phyloP scores from a whole-genome alignment of 2,888 invertebrate species.

The Microplitis deprimator region DNA sequence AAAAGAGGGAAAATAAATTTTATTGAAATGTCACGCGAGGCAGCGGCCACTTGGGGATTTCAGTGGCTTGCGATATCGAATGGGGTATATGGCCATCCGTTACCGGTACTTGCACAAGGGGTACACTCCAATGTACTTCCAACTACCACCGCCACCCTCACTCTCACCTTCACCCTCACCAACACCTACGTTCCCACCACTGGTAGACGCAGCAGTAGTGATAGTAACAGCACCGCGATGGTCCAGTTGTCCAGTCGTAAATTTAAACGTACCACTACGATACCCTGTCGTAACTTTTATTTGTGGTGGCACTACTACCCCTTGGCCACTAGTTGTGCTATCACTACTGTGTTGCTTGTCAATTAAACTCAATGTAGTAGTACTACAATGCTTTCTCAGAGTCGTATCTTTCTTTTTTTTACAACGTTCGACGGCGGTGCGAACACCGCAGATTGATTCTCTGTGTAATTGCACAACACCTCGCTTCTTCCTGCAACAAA shows the following conservation, averaged over 20 bases:
- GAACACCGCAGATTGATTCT: slow-evolving; percentile 31
- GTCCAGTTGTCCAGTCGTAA: slow-evolving; percentile 55
- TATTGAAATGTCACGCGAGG: slow-evolving; percentile 41
- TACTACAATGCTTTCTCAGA: slow-evolving; percentile 51
- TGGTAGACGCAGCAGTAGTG: slow-evolving; percentile 20
- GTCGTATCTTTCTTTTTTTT: slow-evolving; percentile 42
- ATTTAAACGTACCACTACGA: slow-evolving; percentile 46
- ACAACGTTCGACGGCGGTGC: slow-evolving; percentile 24
- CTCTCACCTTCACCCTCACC: background rate
- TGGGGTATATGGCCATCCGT: slow-evolving; percentile 39
- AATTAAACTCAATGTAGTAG: slow-evolving; percentile 63
- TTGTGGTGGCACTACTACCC: slow-evolving; percentile 24
- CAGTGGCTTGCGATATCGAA: slow-evolving; percentile 39
- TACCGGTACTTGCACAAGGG: slow-evolving; percentile 29
- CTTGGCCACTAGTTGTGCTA: slow-evolving; percentile 20
- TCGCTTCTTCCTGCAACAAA: slow-evolving; percentile 37
- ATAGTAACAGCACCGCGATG: slow-evolving; percentile 1
- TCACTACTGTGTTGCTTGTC: slow-evolving; percentile 55
- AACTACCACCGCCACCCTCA: background rate
- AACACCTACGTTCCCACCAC: background rate
- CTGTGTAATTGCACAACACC: slow-evolving; percentile 14
- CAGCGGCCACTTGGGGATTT: slow-evolving; percentile 38
- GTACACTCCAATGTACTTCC: slow-evolving; percentile 25
- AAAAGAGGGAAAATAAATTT: slow-evolving; percentile 36
- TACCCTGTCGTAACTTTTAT: slow-evolving; percentile 36